A percentile compares a stretch with the other conserved stretches of the same genome.
phyloP scores from a whole-genome alignment of 1,140 invertebrate genomes.

The Aphaenogaster floridana region DNA sequence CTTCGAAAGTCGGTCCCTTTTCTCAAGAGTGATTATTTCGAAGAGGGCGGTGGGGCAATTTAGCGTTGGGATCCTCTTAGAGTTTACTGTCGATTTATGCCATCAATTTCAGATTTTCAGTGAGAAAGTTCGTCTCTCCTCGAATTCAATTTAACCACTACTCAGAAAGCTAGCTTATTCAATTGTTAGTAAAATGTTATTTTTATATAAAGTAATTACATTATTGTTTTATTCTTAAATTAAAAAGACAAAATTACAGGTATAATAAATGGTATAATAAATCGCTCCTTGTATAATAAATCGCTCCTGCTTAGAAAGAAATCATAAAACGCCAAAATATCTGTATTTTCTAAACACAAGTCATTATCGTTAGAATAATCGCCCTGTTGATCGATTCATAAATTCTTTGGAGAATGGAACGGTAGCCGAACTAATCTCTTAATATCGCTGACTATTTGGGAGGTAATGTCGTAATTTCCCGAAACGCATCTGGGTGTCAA shows the following conservation, averaged over 20 bases:
- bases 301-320: not conserved
- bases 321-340: conserved; percentile 40
- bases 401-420: conserved; percentile 47
- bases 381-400: conserved; percentile 47
- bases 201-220: not conserved
- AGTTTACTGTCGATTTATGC: conserved; percentile 55
- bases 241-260: not conserved
- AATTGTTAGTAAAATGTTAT: conserved; percentile 7
- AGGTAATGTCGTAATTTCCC: conserved; percentile 69
- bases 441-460: conserved; percentile 45
- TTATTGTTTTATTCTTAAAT: conserved; percentile 3
- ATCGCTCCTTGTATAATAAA: not conserved
- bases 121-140: conserved; percentile 27
- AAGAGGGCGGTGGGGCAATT: conserved; percentile 67
- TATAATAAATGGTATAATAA: not conserved
- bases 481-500: conserved; percentile 58
- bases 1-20: conserved; percentile 58
- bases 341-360: conserved; percentile 34
- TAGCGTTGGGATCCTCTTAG: conserved; percentile 62
- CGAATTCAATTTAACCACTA: not conserved
- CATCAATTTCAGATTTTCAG: conserved; percentile 51
- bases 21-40: conserved; percentile 62
- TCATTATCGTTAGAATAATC: conserved; percentile 58
- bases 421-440: conserved; percentile 73
- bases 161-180: not conserved